Conservation (phyloP, 2,888 invertebrate genomes). For the Chelonus formosanus region DNA sequence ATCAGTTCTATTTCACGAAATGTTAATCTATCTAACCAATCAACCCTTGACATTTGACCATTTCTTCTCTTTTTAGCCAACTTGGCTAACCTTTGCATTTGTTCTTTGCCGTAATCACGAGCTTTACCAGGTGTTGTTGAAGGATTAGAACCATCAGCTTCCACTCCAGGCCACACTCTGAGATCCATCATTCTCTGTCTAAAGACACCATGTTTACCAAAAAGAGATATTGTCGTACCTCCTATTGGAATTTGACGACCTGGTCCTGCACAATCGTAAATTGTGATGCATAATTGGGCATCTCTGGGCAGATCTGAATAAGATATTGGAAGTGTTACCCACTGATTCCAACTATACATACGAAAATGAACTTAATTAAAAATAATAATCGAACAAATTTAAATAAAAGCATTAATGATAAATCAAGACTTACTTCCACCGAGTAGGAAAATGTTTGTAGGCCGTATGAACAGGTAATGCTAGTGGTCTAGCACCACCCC, state of each 20-base stretch:
- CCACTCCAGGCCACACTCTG: constrained; percentile 85
- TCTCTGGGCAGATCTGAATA: constrained; percentile 91
- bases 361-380: not conserved
- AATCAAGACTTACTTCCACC: constrained; percentile 83
- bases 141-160: constrained; percentile 79
- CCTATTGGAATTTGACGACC: constrained; percentile 86
- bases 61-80: constrained; percentile 92
- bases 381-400: not conserved
- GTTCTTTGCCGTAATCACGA: constrained; percentile 80
- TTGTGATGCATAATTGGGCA: constrained; percentile 85
- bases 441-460: constrained; percentile 89
- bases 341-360: constrained; percentile 90
- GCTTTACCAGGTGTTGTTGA: constrained; percentile 87
- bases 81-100: constrained; percentile 89
- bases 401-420: too few relatives aligned
- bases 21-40: constrained; percentile 95
- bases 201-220: constrained; percentile 93
- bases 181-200: constrained; percentile 91
- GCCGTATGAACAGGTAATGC: constrained; percentile 88
- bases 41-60: constrained; percentile 93
- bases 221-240: constrained; percentile 90
- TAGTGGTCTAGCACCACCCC: constrained; percentile 81
- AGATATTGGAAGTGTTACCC: constrained; percentile 89
- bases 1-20: constrained; percentile 96
- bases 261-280: constrained; percentile 91